Base-by-base conservation (phyloP, 30 jellyfish, hydroid and myxozoan genomes). In the Pseudorhiza aurosa region DNA sequence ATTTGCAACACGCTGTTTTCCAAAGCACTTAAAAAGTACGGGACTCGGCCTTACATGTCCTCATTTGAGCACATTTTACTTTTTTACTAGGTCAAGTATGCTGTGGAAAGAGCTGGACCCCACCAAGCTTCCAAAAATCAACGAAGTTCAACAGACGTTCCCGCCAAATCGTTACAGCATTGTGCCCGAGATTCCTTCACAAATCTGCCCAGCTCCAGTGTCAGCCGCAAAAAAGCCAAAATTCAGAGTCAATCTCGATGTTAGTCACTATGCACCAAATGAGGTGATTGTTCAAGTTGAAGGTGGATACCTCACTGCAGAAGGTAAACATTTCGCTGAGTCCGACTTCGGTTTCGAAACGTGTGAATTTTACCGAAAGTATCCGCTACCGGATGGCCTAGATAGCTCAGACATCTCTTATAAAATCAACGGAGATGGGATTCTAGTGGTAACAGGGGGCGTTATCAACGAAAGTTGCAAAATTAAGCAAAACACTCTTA, bases 331-430 rank as follows among this genome's bases (percentile, higher is more conserved):
- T 47, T 82, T 73, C 59, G 70, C 95, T 4, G 97, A 82, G 62
- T 71, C 96, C 1, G 97, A 90, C 46, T 83, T 67, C 68, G 97
- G 97, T 8, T 68, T 36, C 75, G 97, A 90, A 47, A 74, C 97
- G 17, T 90, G 96, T 65, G 87, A 83, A 42, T 90, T 90, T 67
- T 89, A 80, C 55, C 93, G 97, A 32, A 82, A 82, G 28, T 90
- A 78, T 58, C 97, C 97, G 27, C 82, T 90, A 14, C 97, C 97
- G 17, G 95, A 74, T 25, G 97, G 97, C 4, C 72, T 81, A 31
- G 72, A 58, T 49, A 45, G 72, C 45, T 32, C 71, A 5, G 96
- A 90, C 58, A 83, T 90, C 15, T 43, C 89, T 17, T 90, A 83
- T 47, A 73, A 73, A 24, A 90, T 83, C 50, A 90, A 69, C 45